These are phyloP conservation scores for Cataglyphis hispanica DNA, from an alignment of 1,140 invertebrate genomes.

Conservation along the genomic window DNA sequence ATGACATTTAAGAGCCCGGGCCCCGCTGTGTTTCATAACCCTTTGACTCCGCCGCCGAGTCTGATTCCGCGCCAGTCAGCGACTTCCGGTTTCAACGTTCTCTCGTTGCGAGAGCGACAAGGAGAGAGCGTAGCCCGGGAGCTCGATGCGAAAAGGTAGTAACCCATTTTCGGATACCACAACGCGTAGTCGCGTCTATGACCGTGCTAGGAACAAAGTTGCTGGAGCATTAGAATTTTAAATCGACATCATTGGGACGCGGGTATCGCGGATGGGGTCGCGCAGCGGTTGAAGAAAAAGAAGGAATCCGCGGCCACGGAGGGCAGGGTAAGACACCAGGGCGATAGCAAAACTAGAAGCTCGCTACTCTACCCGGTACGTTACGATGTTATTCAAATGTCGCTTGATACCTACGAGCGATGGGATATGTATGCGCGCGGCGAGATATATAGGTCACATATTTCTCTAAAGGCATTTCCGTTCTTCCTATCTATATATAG, in stretches of 20 bases:
- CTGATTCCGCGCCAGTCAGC: constrained; percentile 66
- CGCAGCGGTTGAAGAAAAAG: constrained; percentile 47
- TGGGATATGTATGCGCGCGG: constrained; percentile 28
- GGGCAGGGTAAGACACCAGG: constrained; percentile 33
- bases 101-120: constrained; percentile 2
- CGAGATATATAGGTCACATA: constrained; percentile 57
- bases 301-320: constrained; percentile 5
- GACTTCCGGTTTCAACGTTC: constrained; percentile 39
- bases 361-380: constrained; percentile 28
- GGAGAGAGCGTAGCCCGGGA: background rate
- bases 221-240: constrained; percentile 77
- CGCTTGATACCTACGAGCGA: constrained; percentile 52
- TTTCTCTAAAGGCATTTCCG: constrained; percentile 44
- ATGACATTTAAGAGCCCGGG: constrained; percentile 73
- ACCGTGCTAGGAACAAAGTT: constrained; percentile 70
- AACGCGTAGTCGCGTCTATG: constrained; percentile 45
- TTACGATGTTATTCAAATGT: constrained; percentile 63
- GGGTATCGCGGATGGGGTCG: constrained; percentile 12
- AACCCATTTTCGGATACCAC: constrained; percentile 69
- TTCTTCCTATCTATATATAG: background rate
- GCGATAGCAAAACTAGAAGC: constrained; percentile 41
- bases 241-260: constrained; percentile 71
- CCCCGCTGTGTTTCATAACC: constrained; percentile 70
- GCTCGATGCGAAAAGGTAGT: constrained; percentile 46
- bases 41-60: constrained; percentile 72